Conservation (phyloP, 2,113 vertebrate genomes). For the Osmerus mordax region DNA sequence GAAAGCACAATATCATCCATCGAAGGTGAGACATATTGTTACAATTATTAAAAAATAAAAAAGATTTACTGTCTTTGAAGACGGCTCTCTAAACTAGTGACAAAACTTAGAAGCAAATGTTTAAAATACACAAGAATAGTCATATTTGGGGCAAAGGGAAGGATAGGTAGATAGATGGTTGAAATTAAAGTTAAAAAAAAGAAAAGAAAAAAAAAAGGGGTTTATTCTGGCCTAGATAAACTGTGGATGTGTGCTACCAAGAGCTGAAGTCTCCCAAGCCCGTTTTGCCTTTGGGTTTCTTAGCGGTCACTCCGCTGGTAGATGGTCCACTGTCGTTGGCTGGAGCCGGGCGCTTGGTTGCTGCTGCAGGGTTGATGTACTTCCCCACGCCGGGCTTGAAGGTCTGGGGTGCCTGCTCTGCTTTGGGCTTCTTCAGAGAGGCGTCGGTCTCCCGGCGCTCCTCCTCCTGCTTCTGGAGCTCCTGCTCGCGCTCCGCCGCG, state of each 20-base stretch:
- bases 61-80: too few relatives aligned
- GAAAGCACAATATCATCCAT: too few relatives aligned
- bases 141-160: too few relatives aligned
- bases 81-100: too few relatives aligned
- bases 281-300: slow-evolving; percentile 81
- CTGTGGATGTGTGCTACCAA: slow-evolving; percentile 75
- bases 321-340: slow-evolving; percentile 75
- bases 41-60: too few relatives aligned
- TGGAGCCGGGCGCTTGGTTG: slow-evolving; percentile 71
- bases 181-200: too few relatives aligned
- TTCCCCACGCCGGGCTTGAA: slow-evolving; percentile 91
- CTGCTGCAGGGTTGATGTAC: slow-evolving; percentile 84
- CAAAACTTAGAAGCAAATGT: too few relatives aligned
- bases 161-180: too few relatives aligned
- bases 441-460: slow-evolving; percentile 65
- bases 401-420: slow-evolving; percentile 75
- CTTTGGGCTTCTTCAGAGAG: slow-evolving; percentile 64
- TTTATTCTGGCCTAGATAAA: too few relatives aligned
- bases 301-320: slow-evolving; percentile 71
- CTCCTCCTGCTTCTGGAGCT: slow-evolving; percentile 71
- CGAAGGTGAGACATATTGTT: too few relatives aligned
- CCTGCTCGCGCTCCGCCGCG: slow-evolving; percentile 83
- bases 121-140: too few relatives aligned
- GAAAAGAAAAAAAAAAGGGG: too few relatives aligned
- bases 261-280: slow-evolving; percentile 93